Conservation (phyloP, 2,888 invertebrate species). For the Vesta saturnalis region DNA sequence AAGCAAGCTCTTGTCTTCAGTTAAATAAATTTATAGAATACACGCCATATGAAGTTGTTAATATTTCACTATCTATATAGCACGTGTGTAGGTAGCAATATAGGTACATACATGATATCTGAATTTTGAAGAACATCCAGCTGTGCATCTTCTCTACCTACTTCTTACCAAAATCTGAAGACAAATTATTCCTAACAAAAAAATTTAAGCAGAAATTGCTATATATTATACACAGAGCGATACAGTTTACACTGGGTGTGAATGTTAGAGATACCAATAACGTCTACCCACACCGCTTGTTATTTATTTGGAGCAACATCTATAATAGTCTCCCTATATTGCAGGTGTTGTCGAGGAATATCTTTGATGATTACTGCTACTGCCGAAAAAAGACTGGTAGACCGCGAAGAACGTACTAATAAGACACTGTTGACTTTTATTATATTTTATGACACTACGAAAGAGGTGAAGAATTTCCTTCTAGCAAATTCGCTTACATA, state of each 20-base stretch:
- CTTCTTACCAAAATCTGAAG: slow-evolving; percentile 26
- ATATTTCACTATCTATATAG: slow-evolving; percentile 22
- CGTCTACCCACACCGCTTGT: slow-evolving; percentile 38
- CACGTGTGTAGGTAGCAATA: slow-evolving; percentile 23
- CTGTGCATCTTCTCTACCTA: slow-evolving; percentile 14
- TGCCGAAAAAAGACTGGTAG: slow-evolving; percentile 41
- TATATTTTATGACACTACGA: slow-evolving; percentile 25
- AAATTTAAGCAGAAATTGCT: slow-evolving; percentile 19
- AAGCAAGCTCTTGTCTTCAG: neutral
- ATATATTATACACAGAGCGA: slow-evolving; percentile 22
- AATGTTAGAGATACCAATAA: slow-evolving; percentile 39
- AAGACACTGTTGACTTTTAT: slow-evolving; percentile 35
- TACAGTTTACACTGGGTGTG: slow-evolving; percentile 36
- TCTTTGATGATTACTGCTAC: slow-evolving; percentile 31
- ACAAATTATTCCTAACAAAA: slow-evolving; percentile 19
- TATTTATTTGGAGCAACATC: slow-evolving; percentile 38
- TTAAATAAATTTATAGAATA: neutral
- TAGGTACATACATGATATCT: slow-evolving; percentile 24
- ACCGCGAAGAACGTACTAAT: slow-evolving; percentile 28
- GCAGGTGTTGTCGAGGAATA: slow-evolving; percentile 36
- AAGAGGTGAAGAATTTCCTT: slow-evolving; percentile 21
- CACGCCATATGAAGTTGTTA: slow-evolving; percentile 22
- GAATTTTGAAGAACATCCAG: slow-evolving; percentile 24
- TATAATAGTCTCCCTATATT: slow-evolving; percentile 33
- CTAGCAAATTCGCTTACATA: slow-evolving; percentile 7